Base-by-base conservation (phyloP, 2,888 invertebrate species). In the Drepana falcataria region DNA sequence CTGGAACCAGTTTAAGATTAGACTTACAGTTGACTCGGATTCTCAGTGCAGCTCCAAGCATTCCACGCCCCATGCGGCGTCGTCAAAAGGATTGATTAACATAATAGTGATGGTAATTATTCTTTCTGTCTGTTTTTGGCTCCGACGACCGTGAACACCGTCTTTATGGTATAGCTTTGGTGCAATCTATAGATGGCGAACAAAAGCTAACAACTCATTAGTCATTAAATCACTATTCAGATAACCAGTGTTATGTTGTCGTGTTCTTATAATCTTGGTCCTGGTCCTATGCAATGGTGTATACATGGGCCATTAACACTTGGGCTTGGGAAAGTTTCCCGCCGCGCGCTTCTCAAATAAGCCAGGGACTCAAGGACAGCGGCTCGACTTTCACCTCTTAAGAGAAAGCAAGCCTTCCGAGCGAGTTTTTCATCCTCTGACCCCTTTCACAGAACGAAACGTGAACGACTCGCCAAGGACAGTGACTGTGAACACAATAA, bases 351-450 rank as follows among this genome's bases (percentile, higher is more conserved):
- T 67, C 64, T 74, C 65, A 73, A 76, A 71, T 76, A 74, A 68
- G 68, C 65, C 69, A 71, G 77, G 71, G 72, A 63, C 71, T 79
- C 86, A 86, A 86, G 86, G 86, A 82, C 85, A 81, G 67, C 56
- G 59, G 68, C 60, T 73, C 61, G 72, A 83, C 89, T 88, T 88
- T 88, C 89, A 86, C 88, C 85, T 78, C 81, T 73, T 69, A 71
- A 82, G 83, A 83, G 88, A 87, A 87, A 87, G 83, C 79, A 64
- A 59, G 65, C 57, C 68, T 70, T 74, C 68, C 62, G 64, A 71
- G 68, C 71, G 63, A 63, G 72, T 69, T 75, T 80, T 77, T 77
- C 66, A 65, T 79, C 71, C 69, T 73, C 68, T 69, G 75, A 71
- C 73, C 77, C 63, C 73, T 74, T 77, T 80, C 62, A 59, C 58